Conservation (phyloP, 2,797 vertebrate species). For the Thamnophis elegans region DNA sequence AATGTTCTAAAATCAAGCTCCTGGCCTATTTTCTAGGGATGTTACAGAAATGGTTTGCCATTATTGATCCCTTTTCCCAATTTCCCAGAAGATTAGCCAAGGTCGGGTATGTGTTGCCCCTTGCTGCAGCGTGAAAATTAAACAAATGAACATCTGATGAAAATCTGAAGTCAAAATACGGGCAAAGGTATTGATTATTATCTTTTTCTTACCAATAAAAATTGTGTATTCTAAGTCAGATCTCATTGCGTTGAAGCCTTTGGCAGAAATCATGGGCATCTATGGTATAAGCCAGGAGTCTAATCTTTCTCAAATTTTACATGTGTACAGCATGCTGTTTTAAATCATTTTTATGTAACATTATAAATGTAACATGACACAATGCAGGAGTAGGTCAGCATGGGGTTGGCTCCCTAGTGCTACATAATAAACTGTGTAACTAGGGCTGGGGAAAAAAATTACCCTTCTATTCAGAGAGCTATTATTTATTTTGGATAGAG, state of each 20-base stretch:
- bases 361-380: conserved; percentile 12
- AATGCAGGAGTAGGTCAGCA: conserved; percentile 34
- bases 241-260: conserved; percentile 10
- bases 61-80: neutral
- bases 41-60: neutral
- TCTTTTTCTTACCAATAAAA: conserved; percentile 24
- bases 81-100: neutral
- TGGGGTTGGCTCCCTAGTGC: conserved; percentile 39
- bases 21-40: neutral
- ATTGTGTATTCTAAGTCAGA: neutral
- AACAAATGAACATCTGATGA: neutral
- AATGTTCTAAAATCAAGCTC: neutral
- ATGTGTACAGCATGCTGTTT: neutral
- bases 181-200: conserved; percentile 17
- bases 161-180: neutral
- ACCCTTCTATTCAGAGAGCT: conserved; percentile 9
- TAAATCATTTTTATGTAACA: conserved; percentile 32
- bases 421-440: conserved; percentile 43
- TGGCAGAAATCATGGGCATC: conserved; percentile 28
- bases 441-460: conserved; percentile 23
- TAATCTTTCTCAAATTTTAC: neutral
- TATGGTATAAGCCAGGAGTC: neutral
- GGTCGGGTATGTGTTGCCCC: neutral
- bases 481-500: conserved; percentile 35
- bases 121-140: neutral